Evolutionary conservation across 2,888 invertebrate genomes (phyloP).

Genomic region (Antitype chi): DNA sequence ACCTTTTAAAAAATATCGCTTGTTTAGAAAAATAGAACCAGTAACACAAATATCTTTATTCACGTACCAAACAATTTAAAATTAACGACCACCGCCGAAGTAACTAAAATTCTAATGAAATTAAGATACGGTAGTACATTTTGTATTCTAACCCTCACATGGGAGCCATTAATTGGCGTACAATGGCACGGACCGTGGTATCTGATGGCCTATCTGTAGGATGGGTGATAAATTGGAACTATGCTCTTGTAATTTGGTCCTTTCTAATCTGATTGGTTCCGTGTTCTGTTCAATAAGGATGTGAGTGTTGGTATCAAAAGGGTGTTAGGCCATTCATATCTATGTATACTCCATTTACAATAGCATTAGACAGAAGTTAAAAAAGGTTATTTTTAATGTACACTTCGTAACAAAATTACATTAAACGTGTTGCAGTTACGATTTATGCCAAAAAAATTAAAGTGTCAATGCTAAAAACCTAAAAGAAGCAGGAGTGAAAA

Average conservation of each 20-base stretch:
- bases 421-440: too few species aligned
- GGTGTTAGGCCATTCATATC: background rate
- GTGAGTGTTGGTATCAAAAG: background rate
- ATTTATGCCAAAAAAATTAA: too few species aligned
- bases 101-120: constrained; percentile 13
- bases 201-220: constrained; percentile 31
- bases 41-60: background rate
- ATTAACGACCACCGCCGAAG: background rate
- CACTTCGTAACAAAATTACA: too few species aligned
- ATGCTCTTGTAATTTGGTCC: constrained; percentile 17
- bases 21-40: too few species aligned
- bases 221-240: constrained; percentile 34
- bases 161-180: constrained; percentile 39
- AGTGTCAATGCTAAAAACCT: too few species aligned
- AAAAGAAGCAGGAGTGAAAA: too few species aligned
- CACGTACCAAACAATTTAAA: background rate
- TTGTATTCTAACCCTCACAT: constrained; percentile 34
- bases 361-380: too few species aligned
- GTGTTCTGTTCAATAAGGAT: constrained; percentile 12
- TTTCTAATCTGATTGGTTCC: constrained; percentile 42
- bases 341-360: too few species aligned
- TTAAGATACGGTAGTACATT: constrained; percentile 28
- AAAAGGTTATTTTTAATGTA: too few species aligned
- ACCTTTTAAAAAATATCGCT: too few species aligned
- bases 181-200: constrained; percentile 37